Percentiles rank a stretch among this genome's conserved stretches.
Evolutionary conservation across 2,797 vertebrate species (phyloP).

Genomic region (Brachyalestes nurse): DNA sequence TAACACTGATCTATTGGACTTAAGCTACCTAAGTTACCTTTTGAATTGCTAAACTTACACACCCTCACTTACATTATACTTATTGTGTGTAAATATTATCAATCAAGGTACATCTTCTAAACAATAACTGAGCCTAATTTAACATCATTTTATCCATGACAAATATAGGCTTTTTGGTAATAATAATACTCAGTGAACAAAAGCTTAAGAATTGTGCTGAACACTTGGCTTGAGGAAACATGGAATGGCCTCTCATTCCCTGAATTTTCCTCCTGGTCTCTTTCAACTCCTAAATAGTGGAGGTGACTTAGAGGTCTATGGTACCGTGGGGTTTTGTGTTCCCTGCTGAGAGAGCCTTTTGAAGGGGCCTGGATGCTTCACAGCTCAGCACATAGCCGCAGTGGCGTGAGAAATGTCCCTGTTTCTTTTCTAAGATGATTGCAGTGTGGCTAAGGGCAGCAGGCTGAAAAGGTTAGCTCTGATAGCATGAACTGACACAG

Average conservation of each 20-base stretch:
- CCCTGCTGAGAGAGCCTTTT: slow-evolving; percentile 30
- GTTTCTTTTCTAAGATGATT: slow-evolving; percentile 27
- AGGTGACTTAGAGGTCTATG: slow-evolving; percentile 28
- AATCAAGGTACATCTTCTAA: not conserved
- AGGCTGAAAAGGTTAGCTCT: slow-evolving; percentile 41
- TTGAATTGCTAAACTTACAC: not conserved
- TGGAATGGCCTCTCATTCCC: not conserved
- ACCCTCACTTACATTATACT: not conserved
- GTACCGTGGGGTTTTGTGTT: slow-evolving; percentile 38
- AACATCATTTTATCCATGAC: not conserved
- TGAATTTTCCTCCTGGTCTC: not conserved
- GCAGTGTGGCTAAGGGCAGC: slow-evolving; percentile 40
- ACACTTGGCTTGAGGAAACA: not conserved
- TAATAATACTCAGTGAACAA: not conserved
- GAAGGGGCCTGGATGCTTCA: slow-evolving; percentile 31
- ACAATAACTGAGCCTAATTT: not conserved
- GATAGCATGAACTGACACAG: slow-evolving; percentile 3
- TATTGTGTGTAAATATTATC: not conserved
- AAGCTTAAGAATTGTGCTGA: not conserved
- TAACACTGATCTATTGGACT: not conserved
- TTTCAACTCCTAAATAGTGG: slow-evolving; percentile 25
- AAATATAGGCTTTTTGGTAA: not conserved
- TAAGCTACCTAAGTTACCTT: not conserved
- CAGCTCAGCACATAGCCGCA: slow-evolving; percentile 23
- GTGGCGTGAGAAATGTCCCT: slow-evolving; percentile 12